Conservation (phyloP, 2,888 invertebrate genomes). For the Chrysolina americana region DNA sequence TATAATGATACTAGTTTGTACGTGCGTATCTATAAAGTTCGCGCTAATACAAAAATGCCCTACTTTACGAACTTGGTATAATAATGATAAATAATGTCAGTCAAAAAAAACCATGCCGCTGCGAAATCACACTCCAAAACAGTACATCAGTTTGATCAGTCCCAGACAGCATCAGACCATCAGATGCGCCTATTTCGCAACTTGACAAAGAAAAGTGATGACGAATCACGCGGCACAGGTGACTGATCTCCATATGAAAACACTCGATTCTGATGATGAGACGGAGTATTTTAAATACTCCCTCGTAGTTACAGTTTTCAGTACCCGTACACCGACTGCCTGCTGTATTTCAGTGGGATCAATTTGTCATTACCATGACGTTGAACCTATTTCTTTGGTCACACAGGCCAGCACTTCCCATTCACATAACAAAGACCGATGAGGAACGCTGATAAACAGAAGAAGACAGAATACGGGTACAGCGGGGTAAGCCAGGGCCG, state of each 20-base stretch:
- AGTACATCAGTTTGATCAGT: not conserved
- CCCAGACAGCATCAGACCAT: not conserved
- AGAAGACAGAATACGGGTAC: constrained; percentile 37
- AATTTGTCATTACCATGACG: constrained; percentile 36
- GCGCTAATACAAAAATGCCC: too few species aligned
- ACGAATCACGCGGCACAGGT: constrained; percentile 6
- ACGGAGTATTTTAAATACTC: constrained; percentile 12
- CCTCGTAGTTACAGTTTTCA: constrained; percentile 10
- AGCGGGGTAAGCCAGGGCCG: constrained; percentile 32
- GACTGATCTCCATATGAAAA: constrained; percentile 13
- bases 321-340: not conserved
- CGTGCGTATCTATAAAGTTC: too few species aligned
- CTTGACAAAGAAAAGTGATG: not conserved
- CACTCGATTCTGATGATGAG: constrained; percentile 1
- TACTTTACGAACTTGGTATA: too few species aligned
- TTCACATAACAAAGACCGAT: constrained; percentile 46
- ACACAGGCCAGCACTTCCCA: constrained; percentile 37
- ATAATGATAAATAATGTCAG: too few species aligned
- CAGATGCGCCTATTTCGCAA: constrained; percentile 4
- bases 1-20: too few species aligned
- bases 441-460: constrained; percentile 36
- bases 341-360: constrained; percentile 30
- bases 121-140: not conserved
- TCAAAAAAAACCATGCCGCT: too few species aligned
- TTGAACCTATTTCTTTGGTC: constrained; percentile 42